Conservation (phyloP, 2,888 invertebrate genomes). For the Gymnoscelis rufifasciata region DNA sequence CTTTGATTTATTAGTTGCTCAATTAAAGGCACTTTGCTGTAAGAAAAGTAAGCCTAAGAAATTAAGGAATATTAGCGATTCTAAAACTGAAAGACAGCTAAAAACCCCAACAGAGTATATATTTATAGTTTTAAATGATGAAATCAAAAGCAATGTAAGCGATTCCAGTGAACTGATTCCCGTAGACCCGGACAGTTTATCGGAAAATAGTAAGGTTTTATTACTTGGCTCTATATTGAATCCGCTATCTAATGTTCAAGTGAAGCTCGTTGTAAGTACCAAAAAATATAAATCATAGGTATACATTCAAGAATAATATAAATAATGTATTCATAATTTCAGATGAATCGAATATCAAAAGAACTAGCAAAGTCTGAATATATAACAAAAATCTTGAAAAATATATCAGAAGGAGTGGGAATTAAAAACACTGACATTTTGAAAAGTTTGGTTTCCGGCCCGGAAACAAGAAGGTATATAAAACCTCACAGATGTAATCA, state of each 20-base stretch:
- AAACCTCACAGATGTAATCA: constrained; percentile 71
- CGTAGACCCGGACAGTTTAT: constrained; percentile 66
- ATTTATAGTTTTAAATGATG: constrained; percentile 67
- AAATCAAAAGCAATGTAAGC: constrained; percentile 54
- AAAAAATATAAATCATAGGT: constrained; percentile 1
- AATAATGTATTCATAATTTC: constrained; percentile 29
- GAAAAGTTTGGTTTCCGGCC: constrained; percentile 56
- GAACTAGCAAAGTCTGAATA: constrained; percentile 67
- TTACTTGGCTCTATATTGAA: constrained; percentile 64
- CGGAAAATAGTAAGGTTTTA: constrained; percentile 60
- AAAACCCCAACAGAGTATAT: constrained; percentile 48
- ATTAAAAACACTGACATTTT: constrained; percentile 45
- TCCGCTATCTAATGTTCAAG: constrained; percentile 51
- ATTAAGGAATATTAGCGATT: constrained; percentile 28
- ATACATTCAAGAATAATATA: background rate
- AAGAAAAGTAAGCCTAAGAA: constrained; percentile 43
- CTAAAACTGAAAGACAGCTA: constrained; percentile 26
- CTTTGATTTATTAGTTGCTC: constrained; percentile 62
- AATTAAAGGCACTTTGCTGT: constrained; percentile 64
- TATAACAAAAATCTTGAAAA: constrained; percentile 53
- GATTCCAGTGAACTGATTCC: constrained; percentile 50
- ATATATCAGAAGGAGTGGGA: constrained; percentile 56
- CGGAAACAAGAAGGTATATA: constrained; percentile 63
- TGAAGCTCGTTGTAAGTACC: constrained; percentile 58
- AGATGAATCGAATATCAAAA: constrained; percentile 62